These are phyloP conservation scores for Therioaphis trifolii DNA, from an alignment of 2,888 invertebrate species.

Conservation along the genomic window DNA sequence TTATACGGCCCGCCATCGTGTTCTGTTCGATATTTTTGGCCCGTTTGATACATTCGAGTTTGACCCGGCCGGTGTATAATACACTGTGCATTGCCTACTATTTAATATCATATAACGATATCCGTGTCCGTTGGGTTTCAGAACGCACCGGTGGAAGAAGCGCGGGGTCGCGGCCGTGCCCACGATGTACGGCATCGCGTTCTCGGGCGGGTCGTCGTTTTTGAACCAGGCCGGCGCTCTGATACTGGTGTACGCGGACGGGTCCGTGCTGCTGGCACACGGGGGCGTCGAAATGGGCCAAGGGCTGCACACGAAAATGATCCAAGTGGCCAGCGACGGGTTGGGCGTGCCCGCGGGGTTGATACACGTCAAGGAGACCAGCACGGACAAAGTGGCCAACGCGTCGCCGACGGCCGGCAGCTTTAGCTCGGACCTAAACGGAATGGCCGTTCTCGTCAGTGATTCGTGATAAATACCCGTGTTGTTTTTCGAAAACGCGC, in stretches of 20 bases:
- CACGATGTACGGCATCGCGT: conserved; percentile 87
- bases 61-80: too few species aligned
- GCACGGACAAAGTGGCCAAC: conserved; percentile 92
- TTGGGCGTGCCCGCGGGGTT: conserved; percentile 78
- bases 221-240: conserved; percentile 90
- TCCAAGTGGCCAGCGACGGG: conserved; percentile 78
- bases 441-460: conserved; percentile 79
- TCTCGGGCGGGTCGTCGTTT: conserved; percentile 74
- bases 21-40: too few species aligned
- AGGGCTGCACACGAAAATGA: conserved; percentile 92
- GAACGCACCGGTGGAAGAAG: conserved; percentile 85
- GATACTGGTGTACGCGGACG: conserved; percentile 85
- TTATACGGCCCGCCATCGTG: too few species aligned
- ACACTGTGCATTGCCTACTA: too few species aligned
- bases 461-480: too few species aligned
- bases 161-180: conserved; percentile 85
- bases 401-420: conserved; percentile 91
- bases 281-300: conserved; percentile 99
- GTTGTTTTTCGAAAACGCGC: too few species aligned
- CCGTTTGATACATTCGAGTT: too few species aligned
- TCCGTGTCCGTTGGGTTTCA: too few species aligned
- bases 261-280: conserved; percentile 87
- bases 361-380: conserved; percentile 85
- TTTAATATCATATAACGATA: too few species aligned
- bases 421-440: conserved; percentile 88